Evolutionary conservation across 2,888 invertebrate species (phyloP).

Genomic region (Clivina fossor): DNA sequence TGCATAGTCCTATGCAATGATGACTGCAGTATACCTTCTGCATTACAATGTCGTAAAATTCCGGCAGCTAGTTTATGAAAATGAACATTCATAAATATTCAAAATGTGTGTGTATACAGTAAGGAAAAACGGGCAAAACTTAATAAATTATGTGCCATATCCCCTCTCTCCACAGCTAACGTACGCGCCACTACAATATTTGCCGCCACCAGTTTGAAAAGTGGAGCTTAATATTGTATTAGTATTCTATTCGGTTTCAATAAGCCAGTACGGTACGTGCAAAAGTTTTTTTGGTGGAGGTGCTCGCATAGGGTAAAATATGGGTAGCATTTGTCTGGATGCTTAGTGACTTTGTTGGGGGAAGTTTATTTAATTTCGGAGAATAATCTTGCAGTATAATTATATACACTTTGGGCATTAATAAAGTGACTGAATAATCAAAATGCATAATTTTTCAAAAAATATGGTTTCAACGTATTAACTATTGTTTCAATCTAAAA

Average conservation of each 20-base stretch:
- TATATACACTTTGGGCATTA: neutral
- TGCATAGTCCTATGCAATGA: neutral
- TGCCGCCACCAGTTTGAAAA: neutral
- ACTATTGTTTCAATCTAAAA: too few species aligned
- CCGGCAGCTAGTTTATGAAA: neutral
- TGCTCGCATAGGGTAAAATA: neutral
- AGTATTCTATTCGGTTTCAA: constrained; percentile 13
- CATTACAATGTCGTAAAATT: neutral
- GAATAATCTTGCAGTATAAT: neutral
- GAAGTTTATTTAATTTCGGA: neutral
- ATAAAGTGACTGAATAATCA: neutral
- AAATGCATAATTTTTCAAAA: neutral
- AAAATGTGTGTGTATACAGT: neutral
- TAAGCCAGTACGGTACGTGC: constrained; percentile 4
- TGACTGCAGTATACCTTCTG: neutral
- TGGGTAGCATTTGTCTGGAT: neutral
- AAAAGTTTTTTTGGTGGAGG: neutral
- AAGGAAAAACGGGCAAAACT: neutral
- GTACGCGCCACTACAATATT: neutral
- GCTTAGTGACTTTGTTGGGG: neutral
- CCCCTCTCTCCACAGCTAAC: neutral
- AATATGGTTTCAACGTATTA: neutral
- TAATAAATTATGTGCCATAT: constrained; percentile 3
- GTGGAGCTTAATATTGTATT: constrained; percentile 9
- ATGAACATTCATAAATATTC: constrained; percentile 5